phyloP scores from a whole-genome alignment of 2,888 invertebrate species.

The Cynaeus angustus region DNA sequence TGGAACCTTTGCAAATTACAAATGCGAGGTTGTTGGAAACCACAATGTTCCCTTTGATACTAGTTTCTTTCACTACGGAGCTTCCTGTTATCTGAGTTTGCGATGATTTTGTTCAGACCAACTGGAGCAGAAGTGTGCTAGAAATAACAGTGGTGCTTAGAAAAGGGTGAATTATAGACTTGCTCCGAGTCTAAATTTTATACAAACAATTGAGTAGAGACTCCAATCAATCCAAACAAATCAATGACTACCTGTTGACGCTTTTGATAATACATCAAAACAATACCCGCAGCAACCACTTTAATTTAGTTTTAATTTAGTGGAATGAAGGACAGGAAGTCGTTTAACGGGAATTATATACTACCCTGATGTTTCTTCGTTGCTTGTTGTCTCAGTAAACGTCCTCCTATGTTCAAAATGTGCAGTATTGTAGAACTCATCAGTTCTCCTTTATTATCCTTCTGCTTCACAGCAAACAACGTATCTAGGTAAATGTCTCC shows the following conservation, averaged over 20 bases:
- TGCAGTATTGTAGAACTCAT: conserved; percentile 34
- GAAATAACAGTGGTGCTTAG: conserved; percentile 24
- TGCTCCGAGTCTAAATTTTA: background rate
- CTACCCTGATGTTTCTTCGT: conserved; percentile 22
- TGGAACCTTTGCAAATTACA: conserved; percentile 26
- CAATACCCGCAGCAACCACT: background rate
- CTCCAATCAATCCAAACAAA: too few species aligned
- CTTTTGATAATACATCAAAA: too few species aligned
- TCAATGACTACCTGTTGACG: too few species aligned
- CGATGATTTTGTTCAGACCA: conserved; percentile 16
- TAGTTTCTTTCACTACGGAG: conserved; percentile 28
- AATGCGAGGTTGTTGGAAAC: conserved; percentile 6
- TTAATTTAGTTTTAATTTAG: conserved; percentile 28
- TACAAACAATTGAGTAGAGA: too few species aligned
- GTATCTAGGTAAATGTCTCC: conserved; percentile 37
- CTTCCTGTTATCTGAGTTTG: conserved; percentile 21
- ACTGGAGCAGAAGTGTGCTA: conserved; percentile 25
- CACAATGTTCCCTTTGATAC: conserved; percentile 31
- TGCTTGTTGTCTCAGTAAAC: conserved; percentile 33
- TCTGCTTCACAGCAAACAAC: conserved; percentile 28
- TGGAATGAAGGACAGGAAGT: conserved; percentile 10
- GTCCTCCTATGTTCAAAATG: conserved; percentile 24
- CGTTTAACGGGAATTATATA: conserved; percentile 23
- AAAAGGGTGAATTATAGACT: conserved; percentile 19
- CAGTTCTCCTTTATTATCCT: conserved; percentile 32